These are phyloP conservation scores for Nestor notabilis DNA, from an alignment of 2,113 vertebrate genomes.

Conservation along the genomic window DNA sequence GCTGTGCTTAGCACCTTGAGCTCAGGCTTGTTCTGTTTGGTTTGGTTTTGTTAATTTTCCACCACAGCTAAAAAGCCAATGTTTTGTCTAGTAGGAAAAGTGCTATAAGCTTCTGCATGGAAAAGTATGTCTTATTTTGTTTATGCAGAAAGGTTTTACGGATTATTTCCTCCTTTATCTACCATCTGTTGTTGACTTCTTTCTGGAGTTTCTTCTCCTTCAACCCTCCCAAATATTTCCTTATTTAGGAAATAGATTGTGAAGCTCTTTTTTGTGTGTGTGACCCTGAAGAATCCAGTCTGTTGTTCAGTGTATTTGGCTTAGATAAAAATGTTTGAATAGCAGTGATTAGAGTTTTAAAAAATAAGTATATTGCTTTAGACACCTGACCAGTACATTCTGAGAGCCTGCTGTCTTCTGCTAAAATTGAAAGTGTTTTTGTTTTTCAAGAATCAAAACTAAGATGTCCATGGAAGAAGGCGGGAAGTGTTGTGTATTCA, in stretches of 20 bases:
- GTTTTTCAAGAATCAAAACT: not conserved
- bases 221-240: not conserved
- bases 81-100: slow-evolving; percentile 34
- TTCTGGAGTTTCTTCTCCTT: not conserved
- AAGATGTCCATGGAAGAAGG: not conserved
- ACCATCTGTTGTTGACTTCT: slow-evolving; percentile 14
- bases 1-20: not conserved
- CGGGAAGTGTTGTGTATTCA: not conserved
- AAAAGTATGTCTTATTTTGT: slow-evolving; percentile 24
- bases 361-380: not conserved
- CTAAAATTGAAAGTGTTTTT: not conserved
- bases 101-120: slow-evolving; percentile 1
- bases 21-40: not conserved
- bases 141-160: slow-evolving; percentile 1
- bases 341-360: not conserved
- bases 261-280: not conserved
- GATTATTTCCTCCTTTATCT: slow-evolving; percentile 27
- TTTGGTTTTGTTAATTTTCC: slow-evolving; percentile 24
- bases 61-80: not conserved
- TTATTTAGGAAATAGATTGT: not conserved
- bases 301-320: not conserved
- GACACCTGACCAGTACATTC: not conserved
- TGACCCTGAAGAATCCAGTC: not conserved
- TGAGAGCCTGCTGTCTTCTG: not conserved
- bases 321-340: not conserved